Conservation (phyloP, 2,888 invertebrate genomes). For the Xestobium rufovillosum region DNA sequence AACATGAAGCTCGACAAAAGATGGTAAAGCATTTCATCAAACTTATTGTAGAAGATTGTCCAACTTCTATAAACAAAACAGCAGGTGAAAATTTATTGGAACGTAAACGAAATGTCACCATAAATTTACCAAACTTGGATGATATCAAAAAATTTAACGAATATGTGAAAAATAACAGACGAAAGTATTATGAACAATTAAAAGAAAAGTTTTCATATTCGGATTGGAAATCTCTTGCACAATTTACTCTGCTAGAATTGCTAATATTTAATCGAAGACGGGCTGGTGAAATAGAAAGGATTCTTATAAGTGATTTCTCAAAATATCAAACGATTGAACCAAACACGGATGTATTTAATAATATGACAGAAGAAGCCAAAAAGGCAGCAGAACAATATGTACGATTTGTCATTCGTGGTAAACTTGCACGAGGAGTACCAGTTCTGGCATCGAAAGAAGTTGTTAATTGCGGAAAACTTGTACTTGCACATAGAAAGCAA, state of each 20-base stretch:
- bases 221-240: conserved; percentile 13
- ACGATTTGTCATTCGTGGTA: conserved; percentile 24
- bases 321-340: neutral
- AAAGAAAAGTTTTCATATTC: conserved; percentile 10
- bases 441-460: conserved; percentile 19
- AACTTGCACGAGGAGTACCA: conserved; percentile 20
- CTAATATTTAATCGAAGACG: conserved; percentile 20
- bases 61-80: conserved; percentile 12
- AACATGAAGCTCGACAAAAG: conserved; percentile 12
- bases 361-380: conserved; percentile 5
- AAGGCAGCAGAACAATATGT: conserved; percentile 6
- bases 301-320: conserved; percentile 8
- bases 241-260: conserved; percentile 17
- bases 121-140: conserved; percentile 9
- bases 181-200: too few species aligned
- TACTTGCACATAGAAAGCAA: neutral
- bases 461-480: conserved; percentile 5
- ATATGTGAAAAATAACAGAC: conserved; percentile 8
- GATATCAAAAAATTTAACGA: conserved; percentile 11
- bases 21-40: conserved; percentile 14
- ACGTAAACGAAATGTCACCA: conserved; percentile 15
- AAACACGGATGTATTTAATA: conserved; percentile 5
- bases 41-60: conserved; percentile 14
- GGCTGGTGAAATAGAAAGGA: conserved; percentile 18
- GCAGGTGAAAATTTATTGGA: conserved; percentile 12